Base-by-base conservation (phyloP, 2,888 invertebrate species). In the Zele albiditarsus region DNA sequence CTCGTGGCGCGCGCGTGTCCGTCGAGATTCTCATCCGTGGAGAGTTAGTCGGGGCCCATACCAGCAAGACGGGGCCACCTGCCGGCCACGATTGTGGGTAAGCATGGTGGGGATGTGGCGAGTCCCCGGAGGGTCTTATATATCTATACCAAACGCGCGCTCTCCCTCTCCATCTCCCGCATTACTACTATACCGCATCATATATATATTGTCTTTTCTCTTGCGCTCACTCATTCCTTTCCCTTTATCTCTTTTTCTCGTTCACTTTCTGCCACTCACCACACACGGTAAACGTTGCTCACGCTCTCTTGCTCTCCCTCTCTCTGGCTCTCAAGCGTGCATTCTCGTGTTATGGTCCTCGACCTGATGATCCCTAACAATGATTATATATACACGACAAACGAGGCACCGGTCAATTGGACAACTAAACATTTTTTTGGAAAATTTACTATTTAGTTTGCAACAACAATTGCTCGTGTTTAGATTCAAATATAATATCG, bases 1-100 rank as follows among this genome's bases (percentile, higher is more conserved):
- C 87, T 87, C 84, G 85, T 85, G 86, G 87, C 87, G 87, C 85
- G 86, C 88, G 87, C 87, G 87, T 87, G 88, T 86, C 87, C 84
- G 82, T 84, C 84, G 85, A 84, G 86, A 87, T 85, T 87, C 86
- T 84, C 86, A 84, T 86, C 85, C 84, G 76, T 76, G 78, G 80
- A 53, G 71, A 80, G 82, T 80, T 77, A 79, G 81, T 68, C 78
- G 79, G 79, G 74, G 79, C 70, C 70, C 58, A 58, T 20, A 49
- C 83, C 77, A 81, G 82, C 83, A 82, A 85, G 86, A 83, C 85
- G 84, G 81, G 86, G 82, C 86, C 87, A 87, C 87, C 87, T 87
- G 87, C 86, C 87, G 82, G 80, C 82, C 58, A 62, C 49, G 74
- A 16, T 70, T 78, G 73, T 68, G 62, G 62, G 6, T 53, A 20